Conservation (phyloP, 2,797 vertebrate species). For the Siniperca undulata region DNA sequence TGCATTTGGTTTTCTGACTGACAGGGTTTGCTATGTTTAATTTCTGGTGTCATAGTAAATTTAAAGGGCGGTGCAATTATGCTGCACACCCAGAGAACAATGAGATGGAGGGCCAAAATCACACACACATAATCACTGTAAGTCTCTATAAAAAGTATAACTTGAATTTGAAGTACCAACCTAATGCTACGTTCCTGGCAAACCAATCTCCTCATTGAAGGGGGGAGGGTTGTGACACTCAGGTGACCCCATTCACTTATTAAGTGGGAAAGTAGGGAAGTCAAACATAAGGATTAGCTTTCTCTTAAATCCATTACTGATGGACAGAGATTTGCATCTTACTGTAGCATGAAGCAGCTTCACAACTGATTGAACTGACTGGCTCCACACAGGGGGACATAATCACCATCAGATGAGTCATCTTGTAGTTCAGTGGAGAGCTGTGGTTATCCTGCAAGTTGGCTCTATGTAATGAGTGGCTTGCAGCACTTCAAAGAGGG, state of each 20-base stretch:
- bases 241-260: not conserved
- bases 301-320: not conserved
- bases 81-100: too few species aligned
- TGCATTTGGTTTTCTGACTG: too few species aligned
- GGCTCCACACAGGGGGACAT: not conserved
- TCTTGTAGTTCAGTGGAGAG: constrained; percentile 15
- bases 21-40: too few species aligned
- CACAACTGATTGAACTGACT: constrained; percentile 7
- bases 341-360: constrained; percentile 5
- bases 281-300: not conserved
- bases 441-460: constrained; percentile 25
- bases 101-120: too few species aligned
- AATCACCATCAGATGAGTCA: constrained; percentile 36
- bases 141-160: too few species aligned
- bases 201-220: too few species aligned
- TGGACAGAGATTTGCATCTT: not conserved
- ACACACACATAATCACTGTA: too few species aligned
- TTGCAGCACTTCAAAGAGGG: not conserved
- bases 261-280: not conserved
- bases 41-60: too few species aligned
- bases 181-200: too few species aligned
- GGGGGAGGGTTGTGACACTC: not conserved
- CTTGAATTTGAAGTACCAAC: too few species aligned
- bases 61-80: too few species aligned
- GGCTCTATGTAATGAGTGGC: constrained; percentile 34